Base-by-base conservation (phyloP, 1,140 invertebrate species). In the Caerostris extrusa region DNA sequence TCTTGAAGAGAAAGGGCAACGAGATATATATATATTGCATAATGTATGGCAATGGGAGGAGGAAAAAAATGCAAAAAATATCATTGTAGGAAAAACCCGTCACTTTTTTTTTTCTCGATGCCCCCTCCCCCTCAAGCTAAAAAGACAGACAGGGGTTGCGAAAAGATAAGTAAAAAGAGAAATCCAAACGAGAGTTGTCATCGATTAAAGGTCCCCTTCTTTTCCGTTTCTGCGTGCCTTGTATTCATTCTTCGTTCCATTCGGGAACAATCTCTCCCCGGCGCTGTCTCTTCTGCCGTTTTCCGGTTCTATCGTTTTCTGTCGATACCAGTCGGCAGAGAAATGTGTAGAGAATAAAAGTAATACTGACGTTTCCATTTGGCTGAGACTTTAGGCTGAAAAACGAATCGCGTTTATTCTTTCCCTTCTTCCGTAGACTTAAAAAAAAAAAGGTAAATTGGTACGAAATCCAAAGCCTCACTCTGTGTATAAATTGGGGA, bases 141-240 rank as follows among this genome's bases (percentile, higher is more conserved):
- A 87, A 69, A 81, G 90, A 82, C 71, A 91, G 77, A 82, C 90
- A 91, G 71, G 71, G 90, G 71, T 81, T n/a, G 71, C 69, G 19
- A 60, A 91, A 67, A n/a, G 55, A 91, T 81, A 91, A 91, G 69
- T 82, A 82, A 91, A 91, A 91, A 91, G 69, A 91, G 90, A 91
- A 91, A 91, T 91, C 71, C 82, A 91, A 91, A 81, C 90, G 90
- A 91, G 77, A 91, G 71, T 91, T 91, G 90, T 82, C 90, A 91
- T 91, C 90, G 90, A 91, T 91, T 91, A 91, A 91, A 91, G n/a
- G 8, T 61, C 77, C 77, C 58, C 19, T 34, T 34, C 77, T 57
- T n/a, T 61, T 58, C 19, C 71, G 57, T 88, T 91, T 71, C 34
- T 34, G 19, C 64, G 12, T 60, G 82, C 82, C 82, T 57, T 85